Conservation (phyloP, 2,797 vertebrate species). For the Dendrocincla tyrannina region DNA sequence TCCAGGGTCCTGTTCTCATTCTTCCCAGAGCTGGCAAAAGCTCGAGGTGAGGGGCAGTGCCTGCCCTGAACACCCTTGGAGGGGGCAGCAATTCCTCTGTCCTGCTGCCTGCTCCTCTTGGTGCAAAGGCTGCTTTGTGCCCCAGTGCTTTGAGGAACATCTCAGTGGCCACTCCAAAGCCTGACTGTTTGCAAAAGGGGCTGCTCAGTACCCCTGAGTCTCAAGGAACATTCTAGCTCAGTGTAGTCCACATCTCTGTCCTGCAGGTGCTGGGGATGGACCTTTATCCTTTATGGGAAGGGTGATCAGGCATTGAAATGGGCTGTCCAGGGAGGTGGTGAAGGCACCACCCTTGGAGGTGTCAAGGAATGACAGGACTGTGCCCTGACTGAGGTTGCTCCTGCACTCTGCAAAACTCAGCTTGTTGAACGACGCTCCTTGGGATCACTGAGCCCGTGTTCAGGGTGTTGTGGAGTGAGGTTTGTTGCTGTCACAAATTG, state of each 20-base stretch:
- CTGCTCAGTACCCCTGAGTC: background rate
- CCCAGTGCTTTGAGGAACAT: background rate
- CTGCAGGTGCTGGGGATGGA: background rate
- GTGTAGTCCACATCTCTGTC: background rate
- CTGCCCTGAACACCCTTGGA: background rate
- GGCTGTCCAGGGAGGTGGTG: background rate
- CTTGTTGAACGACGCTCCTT: background rate
- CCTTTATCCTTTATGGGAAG: background rate
- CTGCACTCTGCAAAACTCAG: background rate
- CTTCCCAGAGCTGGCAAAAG: background rate
- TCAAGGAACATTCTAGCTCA: accelerated
- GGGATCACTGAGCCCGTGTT: background rate
- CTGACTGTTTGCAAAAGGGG: background rate
- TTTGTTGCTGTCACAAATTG: background rate
- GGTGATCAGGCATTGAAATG: background rate
- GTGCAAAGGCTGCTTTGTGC: background rate
- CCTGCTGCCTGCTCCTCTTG: background rate
- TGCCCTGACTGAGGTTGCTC: background rate
- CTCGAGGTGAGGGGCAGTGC: background rate
- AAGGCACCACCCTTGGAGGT: background rate
- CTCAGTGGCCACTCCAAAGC: background rate
- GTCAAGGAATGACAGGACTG: background rate
- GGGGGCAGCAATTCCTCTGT: background rate
- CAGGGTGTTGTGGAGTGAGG: accelerated
- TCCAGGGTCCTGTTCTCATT: background rate